Evolutionary conservation across 2,797 vertebrate genomes (phyloP), one percentile per base, ranked within the genome.

Genomic region (Setipinna tenuifilis): DNA sequence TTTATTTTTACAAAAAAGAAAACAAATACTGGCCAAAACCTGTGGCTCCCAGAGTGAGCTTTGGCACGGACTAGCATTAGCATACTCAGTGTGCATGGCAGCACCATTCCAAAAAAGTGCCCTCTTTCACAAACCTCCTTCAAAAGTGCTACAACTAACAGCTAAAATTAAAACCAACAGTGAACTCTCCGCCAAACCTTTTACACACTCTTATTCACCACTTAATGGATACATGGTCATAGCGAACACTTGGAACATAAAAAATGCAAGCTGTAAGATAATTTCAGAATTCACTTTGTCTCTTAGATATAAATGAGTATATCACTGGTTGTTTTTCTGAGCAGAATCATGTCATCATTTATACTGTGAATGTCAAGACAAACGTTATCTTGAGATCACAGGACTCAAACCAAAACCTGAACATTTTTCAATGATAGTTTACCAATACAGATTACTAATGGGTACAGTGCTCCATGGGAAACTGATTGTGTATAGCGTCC

Each of bases 1-100:
- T 75, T 75, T 75, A 68, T 41, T 68, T 68, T 68, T 68, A 68
- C 62, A 68, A 62, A 62, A 68, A 68, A 28, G 62, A 14, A 25
- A 75, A 75, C 31, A 75, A 16, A 41, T 17, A 35, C 68, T 41
- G 31, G 28, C 31, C 28, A 75, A 75, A 25, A 65, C 61, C 58
- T 65, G n/a, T 65, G 61, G 68, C 28, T 35, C 35, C 16, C 31
- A 19, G 68, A 35, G 68, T 75, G 14, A 41, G 68, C 28, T 75
- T 31, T 75, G 68, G 62, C 62, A 68, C 62, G 28, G 10, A 19
- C 68, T 75, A 75, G 31, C 68, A 16, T 6, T 14, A 28, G 68
- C 28, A 75, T 17, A 35, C 68, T 31, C 11, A 25, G 25, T 35
- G 12, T 71, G 28, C 28, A 14, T 71, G 28, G 65, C 14, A 71